Percentiles rank a stretch among this genome's conserved stretches.
Evolutionary conservation across 2,888 invertebrate genomes (phyloP).

Genomic region (Aporophyla nigra): DNA sequence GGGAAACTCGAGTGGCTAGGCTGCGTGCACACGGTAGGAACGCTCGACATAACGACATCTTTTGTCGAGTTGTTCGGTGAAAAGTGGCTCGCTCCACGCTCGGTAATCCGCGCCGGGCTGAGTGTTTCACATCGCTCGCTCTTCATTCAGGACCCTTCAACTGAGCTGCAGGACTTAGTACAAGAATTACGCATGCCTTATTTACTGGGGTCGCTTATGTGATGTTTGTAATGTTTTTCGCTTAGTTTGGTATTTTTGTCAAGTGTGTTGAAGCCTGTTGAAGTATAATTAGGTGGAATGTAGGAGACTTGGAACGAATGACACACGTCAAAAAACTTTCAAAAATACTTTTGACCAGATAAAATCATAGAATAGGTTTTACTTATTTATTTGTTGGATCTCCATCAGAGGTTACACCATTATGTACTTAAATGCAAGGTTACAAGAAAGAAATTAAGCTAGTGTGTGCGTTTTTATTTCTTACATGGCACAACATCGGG

Average conservation of each 20-base stretch:
- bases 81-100: slow-evolving; percentile 70
- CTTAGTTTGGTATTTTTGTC: slow-evolving; percentile 9
- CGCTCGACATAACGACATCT: slow-evolving; percentile 82
- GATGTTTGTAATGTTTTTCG: slow-evolving; percentile 10
- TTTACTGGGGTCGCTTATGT: slow-evolving; percentile 40
- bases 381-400: too few relatives aligned
- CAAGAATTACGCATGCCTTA: slow-evolving; percentile 58
- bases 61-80: slow-evolving; percentile 77
- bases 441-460: background rate
- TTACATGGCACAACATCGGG: background rate
- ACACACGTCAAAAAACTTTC: background rate
- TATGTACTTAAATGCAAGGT: background rate
- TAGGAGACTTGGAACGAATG: background rate
- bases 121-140: slow-evolving; percentile 83
- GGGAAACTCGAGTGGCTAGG: slow-evolving; percentile 65
- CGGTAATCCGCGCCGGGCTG: slow-evolving; percentile 80
- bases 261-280: background rate
- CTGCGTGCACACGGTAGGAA: slow-evolving; percentile 65
- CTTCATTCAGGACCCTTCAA: slow-evolving; percentile 83
- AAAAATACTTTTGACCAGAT: background rate
- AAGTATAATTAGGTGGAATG: background rate
- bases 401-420: background rate
- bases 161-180: slow-evolving; percentile 70
- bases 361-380: background rate
- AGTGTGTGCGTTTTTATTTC: background rate